These are phyloP conservation scores for Nothobranchius furzeri DNA, from an alignment of 2,113 vertebrate genomes.

Conservation along the genomic window DNA sequence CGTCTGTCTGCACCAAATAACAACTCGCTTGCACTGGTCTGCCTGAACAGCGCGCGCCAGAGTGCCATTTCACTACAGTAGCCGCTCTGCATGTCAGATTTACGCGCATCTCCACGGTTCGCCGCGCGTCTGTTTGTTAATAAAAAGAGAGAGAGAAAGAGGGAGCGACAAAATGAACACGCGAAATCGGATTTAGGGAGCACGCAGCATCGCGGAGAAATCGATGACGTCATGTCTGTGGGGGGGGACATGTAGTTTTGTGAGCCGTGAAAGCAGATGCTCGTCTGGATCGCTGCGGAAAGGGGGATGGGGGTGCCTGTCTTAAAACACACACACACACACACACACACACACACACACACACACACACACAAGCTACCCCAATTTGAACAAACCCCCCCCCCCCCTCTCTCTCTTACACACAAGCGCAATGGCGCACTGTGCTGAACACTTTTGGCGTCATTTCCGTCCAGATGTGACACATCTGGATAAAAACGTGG, in stretches of 20 bases:
- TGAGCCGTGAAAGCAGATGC: conserved; percentile 71
- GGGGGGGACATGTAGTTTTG: conserved; percentile 49
- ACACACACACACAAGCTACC: conserved; percentile 14
- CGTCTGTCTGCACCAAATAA: conserved; percentile 75
- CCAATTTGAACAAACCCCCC: conserved; percentile 51
- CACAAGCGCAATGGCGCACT: conserved; percentile 67
- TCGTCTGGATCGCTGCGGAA: conserved; percentile 60
- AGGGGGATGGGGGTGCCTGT: conserved; percentile 28
- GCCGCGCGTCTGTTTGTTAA: conserved; percentile 15
- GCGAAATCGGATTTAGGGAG: conserved; percentile 14
- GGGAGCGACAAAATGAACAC: background rate
- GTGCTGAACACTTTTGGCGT: conserved; percentile 42
- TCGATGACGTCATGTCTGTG: conserved; percentile 81
- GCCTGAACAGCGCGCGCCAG: conserved; percentile 30
- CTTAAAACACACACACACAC: conserved; percentile 6
- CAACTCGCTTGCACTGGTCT: conserved; percentile 40
- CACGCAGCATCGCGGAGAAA: conserved; percentile 58
- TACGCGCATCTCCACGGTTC: conserved; percentile 31
- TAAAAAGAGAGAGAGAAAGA: background rate
- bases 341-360: conserved; percentile 9
- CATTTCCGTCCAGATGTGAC: conserved; percentile 31
- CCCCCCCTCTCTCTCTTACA: conserved; percentile 14
- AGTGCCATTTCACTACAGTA: conserved; percentile 48
- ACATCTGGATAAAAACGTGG: background rate
- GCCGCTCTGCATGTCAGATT: conserved; percentile 37